These are phyloP conservation scores for Clistopyga incitator DNA, from an alignment of 2,888 invertebrate genomes.

Conservation along the genomic window DNA sequence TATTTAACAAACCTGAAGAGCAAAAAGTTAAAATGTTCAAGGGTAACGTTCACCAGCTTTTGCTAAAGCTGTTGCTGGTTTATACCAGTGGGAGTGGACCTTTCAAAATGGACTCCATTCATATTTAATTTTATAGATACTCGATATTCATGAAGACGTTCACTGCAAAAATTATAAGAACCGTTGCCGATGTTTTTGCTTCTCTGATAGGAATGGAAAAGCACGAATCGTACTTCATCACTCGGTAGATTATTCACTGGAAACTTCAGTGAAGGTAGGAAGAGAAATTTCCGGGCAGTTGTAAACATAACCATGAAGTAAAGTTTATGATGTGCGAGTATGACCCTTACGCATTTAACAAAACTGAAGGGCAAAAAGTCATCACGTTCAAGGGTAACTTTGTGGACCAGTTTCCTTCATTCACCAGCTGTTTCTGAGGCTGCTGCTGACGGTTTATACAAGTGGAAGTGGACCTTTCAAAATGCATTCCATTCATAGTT, in stretches of 20 bases:
- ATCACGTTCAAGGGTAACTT: no score
- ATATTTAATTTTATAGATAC: conserved; percentile 38
- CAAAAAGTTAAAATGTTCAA: background rate
- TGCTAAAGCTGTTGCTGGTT: conserved; percentile 32
- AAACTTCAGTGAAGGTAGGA: conserved; percentile 4
- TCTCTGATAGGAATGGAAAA: no score
- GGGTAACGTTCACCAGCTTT: background rate
- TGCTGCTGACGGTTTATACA: conserved; percentile 11
- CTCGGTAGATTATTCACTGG: conserved; percentile 28
- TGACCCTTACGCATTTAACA: background rate
- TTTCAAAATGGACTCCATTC: conserved; percentile 53
- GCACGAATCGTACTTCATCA: background rate
- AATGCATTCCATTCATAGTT: conserved; percentile 49
- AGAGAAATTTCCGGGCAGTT: no score
- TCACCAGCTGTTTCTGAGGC: conserved; percentile 32
- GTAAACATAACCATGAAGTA: background rate
- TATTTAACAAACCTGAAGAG: background rate
- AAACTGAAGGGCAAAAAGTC: background rate
- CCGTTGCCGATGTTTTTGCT: background rate
- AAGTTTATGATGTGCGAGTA: background rate
- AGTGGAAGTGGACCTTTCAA: conserved; percentile 40
- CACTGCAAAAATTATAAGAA: background rate
- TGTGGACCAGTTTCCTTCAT: no score
- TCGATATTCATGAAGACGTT: conserved; percentile 14
- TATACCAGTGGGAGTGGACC: conserved; percentile 20